phyloP scores from a whole-genome alignment of 1,140 invertebrate species.

The Lasaia peninsularis region DNA sequence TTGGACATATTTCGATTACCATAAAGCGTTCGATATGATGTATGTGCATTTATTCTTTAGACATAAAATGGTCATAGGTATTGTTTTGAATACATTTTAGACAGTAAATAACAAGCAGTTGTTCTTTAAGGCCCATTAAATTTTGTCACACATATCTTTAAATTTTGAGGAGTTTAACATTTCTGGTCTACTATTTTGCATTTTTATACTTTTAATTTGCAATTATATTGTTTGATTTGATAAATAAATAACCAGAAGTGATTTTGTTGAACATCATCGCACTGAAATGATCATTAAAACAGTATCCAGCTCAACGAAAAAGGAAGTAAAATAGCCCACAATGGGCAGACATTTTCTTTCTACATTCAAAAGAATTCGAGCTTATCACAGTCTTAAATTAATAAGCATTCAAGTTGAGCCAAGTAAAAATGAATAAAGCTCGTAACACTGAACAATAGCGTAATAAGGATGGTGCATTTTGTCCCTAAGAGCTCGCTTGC shows the following conservation, averaged over 20 bases:
- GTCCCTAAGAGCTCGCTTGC: slow-evolving; percentile 73
- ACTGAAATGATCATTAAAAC: slow-evolving; percentile 8
- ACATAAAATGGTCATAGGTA: slow-evolving; percentile 25
- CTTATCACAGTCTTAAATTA: slow-evolving; percentile 76
- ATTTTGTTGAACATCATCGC: no score
- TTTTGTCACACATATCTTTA: background rate
- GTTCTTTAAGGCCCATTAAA: slow-evolving; percentile 12
- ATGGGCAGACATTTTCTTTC: slow-evolving; percentile 68
- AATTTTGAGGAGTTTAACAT: background rate
- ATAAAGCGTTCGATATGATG: slow-evolving; percentile 72
- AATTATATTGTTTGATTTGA: no score
- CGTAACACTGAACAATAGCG: slow-evolving; percentile 72
- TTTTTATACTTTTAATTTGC: no score
- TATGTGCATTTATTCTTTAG: slow-evolving; percentile 60
- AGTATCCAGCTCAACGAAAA: slow-evolving; percentile 36
- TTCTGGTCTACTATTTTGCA: background rate
- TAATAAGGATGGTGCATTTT: slow-evolving; percentile 75
- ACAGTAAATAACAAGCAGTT: slow-evolving; percentile 9
- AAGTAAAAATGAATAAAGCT: slow-evolving; percentile 76
- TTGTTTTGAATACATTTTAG: slow-evolving; percentile 15
- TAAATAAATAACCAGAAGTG: no score
- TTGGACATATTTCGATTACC: slow-evolving; percentile 77
- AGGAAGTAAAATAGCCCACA: slow-evolving; percentile 68
- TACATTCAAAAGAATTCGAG: slow-evolving; percentile 72
- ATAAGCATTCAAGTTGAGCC: slow-evolving; percentile 76